phyloP scores from a whole-genome alignment of 2,113 vertebrate species.

The Megaceryle torquata region DNA sequence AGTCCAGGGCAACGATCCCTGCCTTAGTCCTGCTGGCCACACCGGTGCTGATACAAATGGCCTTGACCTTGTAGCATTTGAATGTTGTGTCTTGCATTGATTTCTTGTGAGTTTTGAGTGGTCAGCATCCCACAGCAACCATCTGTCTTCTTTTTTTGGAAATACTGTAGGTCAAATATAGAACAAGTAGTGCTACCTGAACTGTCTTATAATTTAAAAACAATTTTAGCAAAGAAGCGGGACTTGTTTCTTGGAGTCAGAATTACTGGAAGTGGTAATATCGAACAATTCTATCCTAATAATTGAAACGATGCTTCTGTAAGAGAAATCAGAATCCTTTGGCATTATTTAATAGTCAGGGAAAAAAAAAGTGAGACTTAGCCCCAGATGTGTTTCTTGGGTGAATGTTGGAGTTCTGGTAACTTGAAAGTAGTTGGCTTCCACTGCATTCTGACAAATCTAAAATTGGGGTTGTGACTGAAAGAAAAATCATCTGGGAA shows the following conservation, averaged over 20 bases:
- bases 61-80: conserved; percentile 41
- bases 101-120: conserved; percentile 36
- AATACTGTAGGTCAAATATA: background rate
- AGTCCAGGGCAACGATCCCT: rapidly evolving
- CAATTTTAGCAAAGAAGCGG: background rate
- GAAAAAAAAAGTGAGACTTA: background rate
- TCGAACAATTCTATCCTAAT: background rate
- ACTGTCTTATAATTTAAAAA: background rate
- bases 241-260: background rate
- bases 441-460: background rate
- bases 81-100: conserved; percentile 33
- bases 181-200: background rate
- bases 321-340: background rate
- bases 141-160: conserved; percentile 14
- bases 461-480: background rate
- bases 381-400: background rate
- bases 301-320: background rate
- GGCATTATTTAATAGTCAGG: background rate
- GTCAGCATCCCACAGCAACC: conserved; percentile 18
- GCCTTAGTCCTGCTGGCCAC: background rate
- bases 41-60: background rate
- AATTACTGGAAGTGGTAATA: background rate
- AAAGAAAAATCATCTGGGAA: background rate
- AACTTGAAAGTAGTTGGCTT: background rate
- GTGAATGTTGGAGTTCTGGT: background rate